Evolutionary conservation across 2,888 invertebrate species (phyloP).

Genomic region (Drosophila limbata): DNA sequence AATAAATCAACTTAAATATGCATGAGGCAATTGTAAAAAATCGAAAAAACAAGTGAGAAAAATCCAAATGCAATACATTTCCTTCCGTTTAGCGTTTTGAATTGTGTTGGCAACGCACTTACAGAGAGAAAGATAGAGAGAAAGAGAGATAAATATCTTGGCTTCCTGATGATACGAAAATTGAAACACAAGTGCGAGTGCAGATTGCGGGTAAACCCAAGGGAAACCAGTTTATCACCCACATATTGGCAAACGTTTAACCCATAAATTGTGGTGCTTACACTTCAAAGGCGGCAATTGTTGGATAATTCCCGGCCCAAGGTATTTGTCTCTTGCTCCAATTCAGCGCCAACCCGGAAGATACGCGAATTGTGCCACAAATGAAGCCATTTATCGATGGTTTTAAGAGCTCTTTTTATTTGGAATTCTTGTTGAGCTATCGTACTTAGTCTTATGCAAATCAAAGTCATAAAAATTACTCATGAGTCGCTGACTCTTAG

Average conservation of each 20-base stretch:
- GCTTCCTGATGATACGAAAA: slow-evolving; percentile 41
- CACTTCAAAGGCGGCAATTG: slow-evolving; percentile 46
- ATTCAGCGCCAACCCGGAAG: slow-evolving; percentile 67
- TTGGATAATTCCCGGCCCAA: slow-evolving; percentile 27
- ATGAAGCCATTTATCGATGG: slow-evolving; percentile 39
- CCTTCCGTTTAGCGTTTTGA: slow-evolving; percentile 68
- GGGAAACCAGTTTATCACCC: slow-evolving; percentile 30
- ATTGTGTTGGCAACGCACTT: slow-evolving; percentile 24
- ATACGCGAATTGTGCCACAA: slow-evolving; percentile 50
- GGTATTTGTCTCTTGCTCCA: slow-evolving; percentile 46
- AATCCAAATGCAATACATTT: slow-evolving; percentile 68
- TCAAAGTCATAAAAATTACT: slow-evolving; percentile 24
- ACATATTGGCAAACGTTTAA: slow-evolving; percentile 21
- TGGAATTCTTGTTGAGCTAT: slow-evolving; percentile 48
- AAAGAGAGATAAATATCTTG: background rate
- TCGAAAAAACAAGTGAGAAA: slow-evolving; percentile 41
- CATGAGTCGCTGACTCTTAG: slow-evolving; percentile 26
- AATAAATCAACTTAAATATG: slow-evolving; percentile 73
- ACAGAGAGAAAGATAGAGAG: background rate
- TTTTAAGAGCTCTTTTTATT: slow-evolving; percentile 21
- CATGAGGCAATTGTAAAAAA: slow-evolving; percentile 43
- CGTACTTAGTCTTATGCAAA: slow-evolving; percentile 41
- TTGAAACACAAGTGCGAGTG: slow-evolving; percentile 8
- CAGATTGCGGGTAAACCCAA: background rate
- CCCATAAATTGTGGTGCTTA: slow-evolving; percentile 27